Percentiles rank a stretch among this genome's conserved stretches.
These are phyloP conservation scores for Centrocercus urophasianus DNA, from an alignment of 2,113 vertebrate genomes.

Conservation along the genomic window DNA sequence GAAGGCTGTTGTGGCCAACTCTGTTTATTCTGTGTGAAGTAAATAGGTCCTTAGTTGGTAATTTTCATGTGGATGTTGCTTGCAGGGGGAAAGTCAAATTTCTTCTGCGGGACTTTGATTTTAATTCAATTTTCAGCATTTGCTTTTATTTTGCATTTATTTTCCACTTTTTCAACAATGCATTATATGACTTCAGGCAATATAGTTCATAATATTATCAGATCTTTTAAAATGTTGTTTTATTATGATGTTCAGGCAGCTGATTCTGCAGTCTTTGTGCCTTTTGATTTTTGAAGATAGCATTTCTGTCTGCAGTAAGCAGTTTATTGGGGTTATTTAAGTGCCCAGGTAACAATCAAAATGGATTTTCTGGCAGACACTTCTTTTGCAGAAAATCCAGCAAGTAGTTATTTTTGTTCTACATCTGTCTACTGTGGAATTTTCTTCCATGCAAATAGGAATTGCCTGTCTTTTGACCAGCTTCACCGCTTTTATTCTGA, in stretches of 20 bases:
- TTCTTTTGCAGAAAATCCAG: neutral
- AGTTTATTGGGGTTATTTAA: neutral
- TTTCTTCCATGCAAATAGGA: neutral
- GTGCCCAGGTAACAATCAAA: neutral
- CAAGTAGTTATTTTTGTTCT: neutral
- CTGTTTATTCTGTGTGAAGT: neutral
- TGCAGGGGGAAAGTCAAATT: neutral
- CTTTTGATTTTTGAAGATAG: neutral
- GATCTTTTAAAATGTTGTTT: neutral
- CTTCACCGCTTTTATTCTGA: slow-evolving; percentile 29
- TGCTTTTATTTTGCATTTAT: neutral
- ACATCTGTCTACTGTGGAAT: neutral
- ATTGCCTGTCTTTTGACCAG: neutral
- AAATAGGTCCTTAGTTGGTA: neutral
- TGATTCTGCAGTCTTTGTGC: neutral
- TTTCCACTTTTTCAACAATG: neutral
- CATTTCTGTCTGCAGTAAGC: neutral
- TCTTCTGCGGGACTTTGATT: neutral
- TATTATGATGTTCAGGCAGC: neutral
- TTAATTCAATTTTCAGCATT: neutral
- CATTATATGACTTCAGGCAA: neutral
- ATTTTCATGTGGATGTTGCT: neutral
- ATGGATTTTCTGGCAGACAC: neutral
- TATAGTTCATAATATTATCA: neutral
- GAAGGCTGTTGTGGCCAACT: neutral